Base-by-base conservation (phyloP, 1,140 invertebrate species). In the Brachionus plicatilis region DNA sequence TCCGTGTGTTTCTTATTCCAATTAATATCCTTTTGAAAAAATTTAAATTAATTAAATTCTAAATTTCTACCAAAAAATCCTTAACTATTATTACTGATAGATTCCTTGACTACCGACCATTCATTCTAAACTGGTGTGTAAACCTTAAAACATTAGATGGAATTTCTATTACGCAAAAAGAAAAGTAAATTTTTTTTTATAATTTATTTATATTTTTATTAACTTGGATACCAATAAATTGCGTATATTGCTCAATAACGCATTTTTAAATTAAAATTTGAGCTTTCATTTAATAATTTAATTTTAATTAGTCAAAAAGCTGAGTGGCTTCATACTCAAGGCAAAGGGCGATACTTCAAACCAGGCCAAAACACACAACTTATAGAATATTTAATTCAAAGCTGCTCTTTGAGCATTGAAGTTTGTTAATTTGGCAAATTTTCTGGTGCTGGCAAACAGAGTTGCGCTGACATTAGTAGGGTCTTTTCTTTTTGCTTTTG, bases 321-420 rank as follows among this genome's bases (percentile, higher is more conserved):
- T n/a, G 95, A 96, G 88, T 96, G 95, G 95, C 90, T 97, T 65
- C 96, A 95, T 88, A 95, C 94, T 85, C 95, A 96, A 91, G 95
- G 95, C 27, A 92, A 94, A 87, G 95, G 95, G 12, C 92, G 95
- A 84, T 93, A 95, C 88, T 96, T 94, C 90, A 93, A 93, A 66
- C 90, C 93, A 33, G 95, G 95, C 4, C 94, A 97, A 87, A 95
- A 97, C 86, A 88, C 91, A 12, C 92, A 93, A 82, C 87, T 96
- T n/a, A 92, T 93, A 33, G 93, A 94, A 85, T 96, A 96, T 90
- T 90, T 97, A 11, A 86, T 86, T 27, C 86, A 66, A 79, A 87
- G 86, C 2, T 90, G 87, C 86, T 88, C 86, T 75, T 87, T 87
- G 37, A 87, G 85, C 47, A 85, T 80, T 56, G 85, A 60, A 79